A percentile compares a stretch with the other conserved stretches of the same genome.
Evolutionary conservation across 2,113 vertebrate species (phyloP).

Genomic region (Burhinus bistriatus): DNA sequence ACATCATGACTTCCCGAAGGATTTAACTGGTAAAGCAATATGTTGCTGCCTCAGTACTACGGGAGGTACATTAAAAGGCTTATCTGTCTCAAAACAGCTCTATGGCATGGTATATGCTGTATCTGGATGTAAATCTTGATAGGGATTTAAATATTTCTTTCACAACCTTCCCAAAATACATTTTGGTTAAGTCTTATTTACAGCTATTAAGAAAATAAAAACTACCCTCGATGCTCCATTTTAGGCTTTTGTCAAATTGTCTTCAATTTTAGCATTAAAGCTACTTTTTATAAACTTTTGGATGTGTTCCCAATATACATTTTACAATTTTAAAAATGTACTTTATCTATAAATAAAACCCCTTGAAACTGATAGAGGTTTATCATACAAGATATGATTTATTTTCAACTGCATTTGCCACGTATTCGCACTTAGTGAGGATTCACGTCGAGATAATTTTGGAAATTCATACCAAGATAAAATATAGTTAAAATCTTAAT

Average conservation of each 20-base stretch:
- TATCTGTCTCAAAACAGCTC: constrained; percentile 43
- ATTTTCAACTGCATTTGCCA: constrained; percentile 46
- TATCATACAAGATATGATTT: constrained; percentile 29
- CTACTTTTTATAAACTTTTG: constrained; percentile 61
- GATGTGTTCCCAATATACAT: constrained; percentile 46
- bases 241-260: constrained; percentile 48
- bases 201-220: constrained; percentile 66
- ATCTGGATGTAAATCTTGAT: constrained; percentile 24
- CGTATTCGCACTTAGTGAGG: constrained; percentile 21
- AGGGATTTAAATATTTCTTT: constrained; percentile 44
- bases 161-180: constrained; percentile 39
- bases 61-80: constrained; percentile 42
- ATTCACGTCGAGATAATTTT: constrained; percentile 45
- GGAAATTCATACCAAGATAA: constrained; percentile 18
- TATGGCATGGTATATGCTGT: not conserved
- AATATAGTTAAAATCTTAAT: constrained; percentile 59
- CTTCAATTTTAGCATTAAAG: constrained; percentile 59
- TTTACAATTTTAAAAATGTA: constrained; percentile 60
- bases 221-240: not conserved
- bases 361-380: constrained; percentile 43
- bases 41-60: constrained; percentile 41
- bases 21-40: constrained; percentile 36
- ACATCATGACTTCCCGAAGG: constrained; percentile 25
- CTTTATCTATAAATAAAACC: constrained; percentile 64
- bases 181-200: constrained; percentile 51